phyloP scores from a whole-genome alignment of 1,140 invertebrate genomes.

The Megathymus violae region DNA sequence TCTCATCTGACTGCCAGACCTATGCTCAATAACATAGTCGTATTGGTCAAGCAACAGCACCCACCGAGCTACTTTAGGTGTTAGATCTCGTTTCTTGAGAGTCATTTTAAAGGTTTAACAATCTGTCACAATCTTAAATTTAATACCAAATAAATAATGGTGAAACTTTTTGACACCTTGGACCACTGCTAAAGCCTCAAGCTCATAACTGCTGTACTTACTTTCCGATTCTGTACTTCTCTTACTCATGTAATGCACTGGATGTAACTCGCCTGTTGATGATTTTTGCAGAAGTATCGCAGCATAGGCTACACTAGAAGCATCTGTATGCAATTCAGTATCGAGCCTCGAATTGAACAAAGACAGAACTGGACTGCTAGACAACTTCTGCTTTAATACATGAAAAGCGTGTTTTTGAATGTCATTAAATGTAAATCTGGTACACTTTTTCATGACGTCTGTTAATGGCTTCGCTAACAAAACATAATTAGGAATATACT shows the following conservation, averaged over 20 bases:
- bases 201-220: conserved; percentile 58
- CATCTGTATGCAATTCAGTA: conserved; percentile 57
- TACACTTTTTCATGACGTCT: conserved; percentile 50
- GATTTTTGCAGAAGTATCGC: conserved; percentile 49
- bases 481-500: conserved; percentile 59
- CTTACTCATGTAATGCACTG: conserved; percentile 42
- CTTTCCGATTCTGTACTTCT: conserved; percentile 62
- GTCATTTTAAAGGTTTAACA: conserved; percentile 64
- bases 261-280: conserved; percentile 32
- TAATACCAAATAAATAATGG: conserved; percentile 60
- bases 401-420: conserved; percentile 24
- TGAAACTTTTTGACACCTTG: conserved; percentile 59
- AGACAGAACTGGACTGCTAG: conserved; percentile 42
- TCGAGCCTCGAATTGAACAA: conserved; percentile 41
- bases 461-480: conserved; percentile 51
- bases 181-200: conserved; percentile 57
- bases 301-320: conserved; percentile 46
- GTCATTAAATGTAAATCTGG: conserved; percentile 27
- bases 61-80: conserved; percentile 62
- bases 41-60: conserved; percentile 41
- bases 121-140: conserved; percentile 65
- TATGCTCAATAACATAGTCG: conserved; percentile 51
- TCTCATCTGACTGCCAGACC: conserved; percentile 55
- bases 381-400: conserved; percentile 33
- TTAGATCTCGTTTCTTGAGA: conserved; percentile 64